Base-by-base conservation (phyloP, 2,113 vertebrate species). In the Onychorhynchus coronatus region DNA sequence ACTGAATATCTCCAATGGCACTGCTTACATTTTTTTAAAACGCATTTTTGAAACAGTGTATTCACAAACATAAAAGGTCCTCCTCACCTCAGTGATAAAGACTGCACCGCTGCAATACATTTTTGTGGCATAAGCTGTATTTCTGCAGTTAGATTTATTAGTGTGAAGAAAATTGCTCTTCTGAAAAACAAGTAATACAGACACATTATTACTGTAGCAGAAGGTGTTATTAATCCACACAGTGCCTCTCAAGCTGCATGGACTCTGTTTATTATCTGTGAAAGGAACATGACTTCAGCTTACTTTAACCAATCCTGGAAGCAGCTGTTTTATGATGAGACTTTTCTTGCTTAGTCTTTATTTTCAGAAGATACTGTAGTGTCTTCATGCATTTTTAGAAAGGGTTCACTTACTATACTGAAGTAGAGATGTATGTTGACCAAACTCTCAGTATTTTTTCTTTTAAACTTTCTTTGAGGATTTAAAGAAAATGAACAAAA, bases 131-230 rank as follows among this genome's bases (percentile, higher is more conserved):
- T 6, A 18, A 72, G 12, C 35, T 37, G 12, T 96, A 88, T 95
- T 96, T 97, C 59, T 97, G 41, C 90, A 80, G 87, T 89, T 94
- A 76, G 68, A 96, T 93, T 98, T 98, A 95, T 95, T 82, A 67
- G 59, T 65, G 65, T 93, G 44, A 68, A 94, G 85, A 92, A 95
- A 96, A 97, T 81, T 85, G 58, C 46, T 95, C 30, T 87, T 96
- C 71, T 96, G 87, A 93, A 97, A 86, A 95, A 82, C 76, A 53
- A 85, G 90, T 84, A 85, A 93, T 87, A 66, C 27, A 91, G 65
- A 83, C 23, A 91, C 52, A 73, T 85, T 94, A 91, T 96, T 97
- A 79, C 31, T 70, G 52, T 71, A 90, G 85, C 68, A 94, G 94
- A 81, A 68, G 80, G 27, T 82, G 70, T 67, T 76, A 89, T 96